Percentiles rank a stretch among this genome's conserved stretches.
Conservation (phyloP, 2,113 vertebrate genomes). For the Ascaphus truei region DNA sequence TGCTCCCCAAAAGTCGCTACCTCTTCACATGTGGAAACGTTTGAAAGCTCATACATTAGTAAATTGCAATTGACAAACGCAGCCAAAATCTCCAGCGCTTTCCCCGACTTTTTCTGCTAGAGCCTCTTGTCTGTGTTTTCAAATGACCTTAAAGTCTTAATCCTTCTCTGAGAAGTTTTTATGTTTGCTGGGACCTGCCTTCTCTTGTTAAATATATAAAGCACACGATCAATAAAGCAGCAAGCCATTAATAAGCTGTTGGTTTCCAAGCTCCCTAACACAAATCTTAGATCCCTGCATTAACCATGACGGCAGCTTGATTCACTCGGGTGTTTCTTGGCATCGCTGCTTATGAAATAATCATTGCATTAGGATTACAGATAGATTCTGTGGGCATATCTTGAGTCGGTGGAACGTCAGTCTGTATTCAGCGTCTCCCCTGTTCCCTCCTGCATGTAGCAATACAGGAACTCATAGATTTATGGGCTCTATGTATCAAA, state of each 20-base stretch:
- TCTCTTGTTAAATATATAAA: constrained; percentile 25
- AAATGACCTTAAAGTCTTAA: constrained; percentile 13
- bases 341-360: neutral
- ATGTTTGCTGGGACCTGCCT: neutral
- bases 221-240: constrained; percentile 16
- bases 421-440: too few species aligned
- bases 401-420: too few species aligned
- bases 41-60: too few species aligned
- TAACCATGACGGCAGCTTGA: neutral
- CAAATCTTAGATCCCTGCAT: neutral
- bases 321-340: neutral
- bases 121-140: neutral
- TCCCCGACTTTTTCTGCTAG: neutral
- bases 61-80: too few species aligned
- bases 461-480: too few species aligned
- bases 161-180: neutral
- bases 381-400: neutral
- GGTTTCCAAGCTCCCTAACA: neutral
- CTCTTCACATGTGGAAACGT: too few species aligned
- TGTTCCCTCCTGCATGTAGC: too few species aligned
- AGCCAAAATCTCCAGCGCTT: too few species aligned
- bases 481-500: too few species aligned
- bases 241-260: constrained; percentile 20
- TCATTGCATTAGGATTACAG: neutral
- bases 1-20: too few species aligned